A percentile compares a stretch with the other conserved stretches of the same genome.
These are phyloP conservation scores for Xestia sexstrigata DNA, from an alignment of 2,888 invertebrate genomes.

Conservation along the genomic window DNA sequence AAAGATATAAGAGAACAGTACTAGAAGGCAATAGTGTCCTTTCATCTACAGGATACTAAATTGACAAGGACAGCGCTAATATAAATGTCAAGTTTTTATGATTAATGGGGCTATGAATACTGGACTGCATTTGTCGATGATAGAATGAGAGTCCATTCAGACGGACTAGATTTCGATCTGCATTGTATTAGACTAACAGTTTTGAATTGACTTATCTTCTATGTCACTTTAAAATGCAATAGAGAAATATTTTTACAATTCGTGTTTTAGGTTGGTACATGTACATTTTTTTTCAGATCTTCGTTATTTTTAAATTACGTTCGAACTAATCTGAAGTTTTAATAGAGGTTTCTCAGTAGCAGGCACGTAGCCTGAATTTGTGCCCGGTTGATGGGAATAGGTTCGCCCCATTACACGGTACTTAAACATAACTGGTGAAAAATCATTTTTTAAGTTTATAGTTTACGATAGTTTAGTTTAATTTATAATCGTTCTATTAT, in stretches of 20 bases:
- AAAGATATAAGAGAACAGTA: not conserved
- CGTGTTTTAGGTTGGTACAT: not conserved
- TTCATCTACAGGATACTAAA: not conserved
- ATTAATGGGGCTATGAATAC: conserved; percentile 9
- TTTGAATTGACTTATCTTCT: not conserved
- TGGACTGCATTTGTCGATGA: not conserved
- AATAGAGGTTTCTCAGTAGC: no score
- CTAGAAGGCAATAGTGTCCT: not conserved
- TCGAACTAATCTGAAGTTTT: not conserved
- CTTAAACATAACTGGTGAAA: no score
- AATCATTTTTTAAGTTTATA: no score
- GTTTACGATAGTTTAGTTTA: no score
- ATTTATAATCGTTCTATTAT: no score
- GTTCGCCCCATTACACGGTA: no score
- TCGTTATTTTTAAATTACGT: not conserved
- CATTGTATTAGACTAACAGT: not conserved
- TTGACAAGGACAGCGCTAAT: conserved; percentile 2
- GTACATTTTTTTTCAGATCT: not conserved
- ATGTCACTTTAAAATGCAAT: not conserved
- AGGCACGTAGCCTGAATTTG: no score
- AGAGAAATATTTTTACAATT: not conserved
- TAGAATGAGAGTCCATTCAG: conserved; percentile 2
- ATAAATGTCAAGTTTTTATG: conserved; percentile 13
- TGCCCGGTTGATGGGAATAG: no score
- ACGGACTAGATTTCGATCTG: not conserved